Base-by-base conservation (phyloP, 1,140 invertebrate species). In the Teleopsis dalmanni region DNA sequence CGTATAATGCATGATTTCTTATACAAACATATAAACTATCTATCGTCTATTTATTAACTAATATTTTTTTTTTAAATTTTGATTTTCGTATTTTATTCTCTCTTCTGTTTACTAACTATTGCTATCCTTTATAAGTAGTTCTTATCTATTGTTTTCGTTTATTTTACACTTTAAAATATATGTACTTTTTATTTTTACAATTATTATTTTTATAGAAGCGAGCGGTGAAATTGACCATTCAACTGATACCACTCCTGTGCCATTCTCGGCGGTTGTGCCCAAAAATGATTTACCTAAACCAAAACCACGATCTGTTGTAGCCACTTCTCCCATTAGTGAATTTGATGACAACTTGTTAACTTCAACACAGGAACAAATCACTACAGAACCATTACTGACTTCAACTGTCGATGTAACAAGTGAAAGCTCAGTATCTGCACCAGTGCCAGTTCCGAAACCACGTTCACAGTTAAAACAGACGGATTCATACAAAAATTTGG, bases 161-260 rank as follows among this genome's bases (percentile, higher is more conserved):
- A n/a, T 26, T 36, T 38, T 35, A 66, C 60, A 66, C 63, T 60
- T 57, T 66, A 62, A 62, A 66, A 60, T 60, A 60, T 63, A 57
- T 56, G 63, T 50, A 33, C 44, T 44, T 50, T 64, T 60, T 57
- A 57, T 62, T 66, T 63, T 62, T 57, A 63, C 59, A 62, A 54
- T 65, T 37, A 46, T 62, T 62, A 65, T 67, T 54, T 67, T 67
- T 67, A 59, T 67, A 67, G 64, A 67, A 64, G 61, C 64, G 67
- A 56, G 63, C 60, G 63, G 59, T 64, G 63, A 66, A 55, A 54
- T 58, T 56, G 57, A 60, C 54, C 55, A 53, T 29, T 60, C 59
- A 58, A 57, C 58, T 55, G 65, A 68, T 50, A 68, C 56, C 54
- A 67, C 63, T 51, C 62, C 67, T 50, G 57, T 64, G 58, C 68